These are phyloP conservation scores for Acromyrmex heyeri DNA, from an alignment of 1,140 invertebrate genomes.

Conservation along the genomic window DNA sequence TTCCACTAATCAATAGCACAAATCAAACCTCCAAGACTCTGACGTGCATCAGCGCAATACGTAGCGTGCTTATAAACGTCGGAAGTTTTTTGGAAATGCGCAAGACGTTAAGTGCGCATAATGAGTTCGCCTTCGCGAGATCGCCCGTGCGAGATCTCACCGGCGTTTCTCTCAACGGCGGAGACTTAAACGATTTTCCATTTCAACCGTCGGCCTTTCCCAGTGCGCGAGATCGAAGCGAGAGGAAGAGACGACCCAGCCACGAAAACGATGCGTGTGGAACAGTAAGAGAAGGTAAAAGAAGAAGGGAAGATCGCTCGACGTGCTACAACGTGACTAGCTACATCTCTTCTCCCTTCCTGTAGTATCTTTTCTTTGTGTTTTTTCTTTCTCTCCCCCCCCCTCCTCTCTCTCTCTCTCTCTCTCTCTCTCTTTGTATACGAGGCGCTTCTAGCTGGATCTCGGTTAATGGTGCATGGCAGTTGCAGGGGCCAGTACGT, in stretches of 20 bases:
- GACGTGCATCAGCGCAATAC: not conserved
- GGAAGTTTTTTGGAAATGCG: constrained; percentile 16
- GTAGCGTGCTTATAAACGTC: constrained; percentile 12
- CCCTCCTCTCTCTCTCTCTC: not conserved
- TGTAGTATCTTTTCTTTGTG: constrained; percentile 20
- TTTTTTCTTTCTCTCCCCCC: not conserved
- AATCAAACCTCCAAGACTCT: not conserved
- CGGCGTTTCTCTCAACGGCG: constrained; percentile 12
- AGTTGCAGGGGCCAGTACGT: constrained; percentile 75
- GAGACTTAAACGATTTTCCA: constrained; percentile 47
- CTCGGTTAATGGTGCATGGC: constrained; percentile 80
- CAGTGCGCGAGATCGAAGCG: constrained; percentile 13
- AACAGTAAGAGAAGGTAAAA: constrained; percentile 22
- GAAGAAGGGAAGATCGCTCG: constrained; percentile 22
- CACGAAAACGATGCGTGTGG: constrained; percentile 25
- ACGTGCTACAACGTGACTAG: constrained; percentile 67
- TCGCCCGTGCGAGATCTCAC: constrained; percentile 14
- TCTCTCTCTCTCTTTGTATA: constrained; percentile 55
- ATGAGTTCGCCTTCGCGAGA: constrained; percentile 45
- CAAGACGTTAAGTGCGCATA: constrained; percentile 38
- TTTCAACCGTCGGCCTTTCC: constrained; percentile 53
- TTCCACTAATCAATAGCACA: not conserved
- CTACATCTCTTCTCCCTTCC: constrained; percentile 32
- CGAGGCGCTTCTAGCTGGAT: constrained; percentile 65
- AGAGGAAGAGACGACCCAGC: not conserved